Percentiles rank a stretch among this genome's conserved stretches.
These are phyloP conservation scores for Petrosia ficiformis DNA, from an alignment of 37 sponge, comb jelly and placozoan species.

Conservation along the genomic window DNA sequence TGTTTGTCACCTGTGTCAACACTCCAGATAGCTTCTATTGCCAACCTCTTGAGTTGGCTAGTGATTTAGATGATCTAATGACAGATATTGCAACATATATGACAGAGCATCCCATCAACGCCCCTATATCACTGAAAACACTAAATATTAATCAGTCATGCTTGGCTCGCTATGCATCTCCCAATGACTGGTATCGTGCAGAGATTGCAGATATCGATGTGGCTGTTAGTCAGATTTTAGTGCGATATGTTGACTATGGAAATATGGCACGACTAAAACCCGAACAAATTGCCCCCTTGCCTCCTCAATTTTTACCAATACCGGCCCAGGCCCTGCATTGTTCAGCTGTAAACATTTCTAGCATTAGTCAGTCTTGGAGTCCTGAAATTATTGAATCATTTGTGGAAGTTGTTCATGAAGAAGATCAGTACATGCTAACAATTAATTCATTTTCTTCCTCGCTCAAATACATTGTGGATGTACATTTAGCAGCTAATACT, in stretches of 20 bases:
- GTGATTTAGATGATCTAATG: conserved; percentile 69
- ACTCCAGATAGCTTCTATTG: conserved; percentile 72
- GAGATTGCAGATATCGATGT: conserved; percentile 23
- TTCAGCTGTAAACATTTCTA: conserved; percentile 18
- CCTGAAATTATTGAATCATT: conserved; percentile 30
- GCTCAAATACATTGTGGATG: neutral
- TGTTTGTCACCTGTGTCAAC: conserved; percentile 38
- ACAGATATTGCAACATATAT: conserved; percentile 6
- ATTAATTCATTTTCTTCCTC: neutral
- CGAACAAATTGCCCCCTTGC: conserved; percentile 27
- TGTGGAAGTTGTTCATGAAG: conserved; percentile 14
- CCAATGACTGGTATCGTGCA: conserved; percentile 79
- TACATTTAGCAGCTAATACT: neutral
- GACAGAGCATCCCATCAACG: neutral
- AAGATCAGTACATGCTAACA: conserved; percentile 30
- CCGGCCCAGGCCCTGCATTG: conserved; percentile 75
- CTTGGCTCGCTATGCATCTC: conserved; percentile 49
- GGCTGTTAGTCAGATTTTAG: conserved; percentile 4
- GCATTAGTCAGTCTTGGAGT: neutral
- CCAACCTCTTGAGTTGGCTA: conserved; percentile 65
- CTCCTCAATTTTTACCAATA: conserved; percentile 30
- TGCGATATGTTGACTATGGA: conserved; percentile 79
- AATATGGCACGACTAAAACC: conserved; percentile 40
- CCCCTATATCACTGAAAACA: neutral
- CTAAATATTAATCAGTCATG: conserved; percentile 37